Evolutionary conservation across 2,797 vertebrate species (phyloP).

Genomic region (Lutjanus campechanus): DNA sequence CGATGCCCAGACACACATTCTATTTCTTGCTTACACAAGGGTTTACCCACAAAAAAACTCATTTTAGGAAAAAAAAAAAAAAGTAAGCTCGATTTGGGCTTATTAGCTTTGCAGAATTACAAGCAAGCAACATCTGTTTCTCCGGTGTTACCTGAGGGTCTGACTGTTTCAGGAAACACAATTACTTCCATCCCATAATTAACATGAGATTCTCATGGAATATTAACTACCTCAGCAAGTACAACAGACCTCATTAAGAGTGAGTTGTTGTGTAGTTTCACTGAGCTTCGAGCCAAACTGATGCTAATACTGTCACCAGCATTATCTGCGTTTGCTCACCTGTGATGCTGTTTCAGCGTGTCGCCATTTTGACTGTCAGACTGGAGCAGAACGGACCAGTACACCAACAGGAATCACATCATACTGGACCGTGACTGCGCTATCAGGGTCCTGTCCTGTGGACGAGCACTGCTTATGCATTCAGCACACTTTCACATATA

Average conservation of each 20-base stretch:
- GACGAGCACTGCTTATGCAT: background rate
- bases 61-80: conserved; percentile 11
- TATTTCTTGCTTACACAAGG: conserved; percentile 39
- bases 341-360: too few relatives aligned
- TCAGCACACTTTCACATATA: too few relatives aligned
- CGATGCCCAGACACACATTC: conserved; percentile 31
- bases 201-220: conserved; percentile 53
- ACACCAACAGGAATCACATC: background rate
- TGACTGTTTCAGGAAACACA: conserved; percentile 58
- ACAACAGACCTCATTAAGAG: conserved; percentile 33
- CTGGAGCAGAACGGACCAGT: too few relatives aligned
- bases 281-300: background rate
- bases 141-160: conserved; percentile 53
- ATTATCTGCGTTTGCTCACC: background rate
- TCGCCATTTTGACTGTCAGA: too few relatives aligned
- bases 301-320: background rate
- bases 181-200: conserved; percentile 55
- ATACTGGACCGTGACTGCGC: background rate
- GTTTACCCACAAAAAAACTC: conserved; percentile 19
- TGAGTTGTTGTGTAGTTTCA: conserved; percentile 16
- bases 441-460: too few relatives aligned
- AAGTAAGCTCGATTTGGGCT: conserved; percentile 15
- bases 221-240: conserved; percentile 52
- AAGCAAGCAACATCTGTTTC: conserved; percentile 61
- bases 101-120: conserved; percentile 43